A percentile compares a stretch with the other conserved stretches of the same genome.
phyloP scores from a whole-genome alignment of 2,888 invertebrate species.

The Crepidodera aurea region DNA sequence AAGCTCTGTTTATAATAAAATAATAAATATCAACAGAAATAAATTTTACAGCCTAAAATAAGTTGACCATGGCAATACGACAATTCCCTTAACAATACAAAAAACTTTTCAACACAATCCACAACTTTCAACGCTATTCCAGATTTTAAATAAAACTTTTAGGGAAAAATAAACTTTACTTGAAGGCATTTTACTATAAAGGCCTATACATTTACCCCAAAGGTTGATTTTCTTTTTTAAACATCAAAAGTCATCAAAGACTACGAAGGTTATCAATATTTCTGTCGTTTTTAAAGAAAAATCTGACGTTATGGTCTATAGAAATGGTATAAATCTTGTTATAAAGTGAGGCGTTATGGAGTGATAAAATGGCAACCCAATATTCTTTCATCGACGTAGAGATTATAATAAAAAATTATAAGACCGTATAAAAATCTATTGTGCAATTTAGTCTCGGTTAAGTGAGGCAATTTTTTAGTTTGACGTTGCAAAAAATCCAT shows the following conservation, averaged over 20 bases:
- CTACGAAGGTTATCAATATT: slow-evolving; percentile 30
- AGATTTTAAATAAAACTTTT: no score
- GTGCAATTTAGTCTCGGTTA: neutral
- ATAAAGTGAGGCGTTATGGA: slow-evolving; percentile 33
- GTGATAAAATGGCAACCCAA: slow-evolving; percentile 34
- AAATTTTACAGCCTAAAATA: no score
- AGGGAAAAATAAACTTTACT: no score
- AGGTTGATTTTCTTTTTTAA: no score
- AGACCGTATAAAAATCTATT: slow-evolving; percentile 31
- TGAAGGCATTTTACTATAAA: no score
- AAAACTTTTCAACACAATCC: no score
- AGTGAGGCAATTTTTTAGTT: slow-evolving; percentile 2
- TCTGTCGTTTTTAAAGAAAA: slow-evolving; percentile 32
- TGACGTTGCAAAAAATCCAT: neutral
- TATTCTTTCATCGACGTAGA: slow-evolving; percentile 30
- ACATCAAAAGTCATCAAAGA: slow-evolving; percentile 28
- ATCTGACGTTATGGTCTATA: slow-evolving; percentile 28
- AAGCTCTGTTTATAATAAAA: no score
- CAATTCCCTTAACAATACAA: no score
- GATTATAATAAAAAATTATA: slow-evolving; percentile 35
- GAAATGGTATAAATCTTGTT: slow-evolving; percentile 34
- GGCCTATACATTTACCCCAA: no score
- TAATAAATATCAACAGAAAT: no score
- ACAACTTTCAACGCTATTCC: no score
- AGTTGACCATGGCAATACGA: no score